Base-by-base conservation (phyloP, 1,140 invertebrate genomes). In the Heliconius eleuchia region DNA sequence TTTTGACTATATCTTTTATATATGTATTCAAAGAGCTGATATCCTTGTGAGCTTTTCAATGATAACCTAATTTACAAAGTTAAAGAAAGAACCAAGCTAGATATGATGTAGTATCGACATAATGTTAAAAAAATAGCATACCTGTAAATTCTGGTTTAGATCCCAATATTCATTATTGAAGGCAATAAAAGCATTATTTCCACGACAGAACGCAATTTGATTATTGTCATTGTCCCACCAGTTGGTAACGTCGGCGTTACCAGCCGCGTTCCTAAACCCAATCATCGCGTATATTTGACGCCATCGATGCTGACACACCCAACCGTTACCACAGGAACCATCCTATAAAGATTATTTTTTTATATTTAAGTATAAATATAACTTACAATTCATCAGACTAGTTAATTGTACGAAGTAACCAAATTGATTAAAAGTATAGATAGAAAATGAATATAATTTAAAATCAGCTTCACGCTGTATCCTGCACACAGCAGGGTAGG, bases 271-370 rank as follows among this genome's bases (percentile, higher is more conserved):
- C 70, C 96, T 95, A 87, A 98, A 98, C 1, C 87, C 91, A 0
- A 97, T 97, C 98, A 98, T 98, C 77, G 97, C 97, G 87, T 95
- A 96, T 84, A 98, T 97, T 87, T 97, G 96, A 1, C 96, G 90
- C 98, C 98, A 98, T 37, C 97, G 95, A 90, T 99, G 98, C 92
- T 99, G 98, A 89, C 98, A 99, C 0, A 98, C 93, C 97, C 98
- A 99, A 4, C 97, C 97, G 85, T 96, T 96, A 3, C 95, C 95
- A 85, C 98, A 98, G 1, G 95, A 95, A 3, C 95, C 95, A 85
- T 97, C 96, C 94, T 95, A 39, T 1, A 66, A 66, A 23, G 7
- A 60, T 8, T 60, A 7, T 27, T 13, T 66, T 23, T 27, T 13
- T 4, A 66, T 13, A 30, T 11, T 30, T 66, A 23, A 19, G 13